phyloP scores from a whole-genome alignment of 2,888 invertebrate genomes.

The Parelbella ahira region DNA sequence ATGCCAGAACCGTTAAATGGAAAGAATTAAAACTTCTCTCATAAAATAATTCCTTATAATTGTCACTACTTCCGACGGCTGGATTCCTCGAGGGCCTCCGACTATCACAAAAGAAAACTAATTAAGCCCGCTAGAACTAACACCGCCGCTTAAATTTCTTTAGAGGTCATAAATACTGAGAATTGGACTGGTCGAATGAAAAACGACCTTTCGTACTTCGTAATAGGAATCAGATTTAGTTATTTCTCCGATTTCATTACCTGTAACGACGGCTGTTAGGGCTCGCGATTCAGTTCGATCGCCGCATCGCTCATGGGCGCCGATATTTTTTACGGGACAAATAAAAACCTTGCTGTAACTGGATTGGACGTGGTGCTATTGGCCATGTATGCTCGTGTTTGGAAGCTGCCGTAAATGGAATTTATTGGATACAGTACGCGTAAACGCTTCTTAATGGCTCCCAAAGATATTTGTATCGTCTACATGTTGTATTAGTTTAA shows the following conservation, averaged over 20 bases:
- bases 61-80: no score
- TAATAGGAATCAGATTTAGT: slow-evolving; percentile 21
- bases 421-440: no score
- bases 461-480: no score
- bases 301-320: slow-evolving; percentile 30
- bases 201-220: background rate
- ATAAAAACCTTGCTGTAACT: slow-evolving; percentile 28
- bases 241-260: slow-evolving; percentile 29
- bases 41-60: slow-evolving; percentile 11
- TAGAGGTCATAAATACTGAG: slow-evolving; percentile 16
- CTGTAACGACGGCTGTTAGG: slow-evolving; percentile 31
- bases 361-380: no score
- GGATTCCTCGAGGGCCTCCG: slow-evolving; percentile 5
- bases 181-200: background rate
- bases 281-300: slow-evolving; percentile 27
- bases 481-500: no score
- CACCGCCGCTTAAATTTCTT: slow-evolving; percentile 19
- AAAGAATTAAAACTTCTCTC: slow-evolving; percentile 11
- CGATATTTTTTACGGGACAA: slow-evolving; percentile 28
- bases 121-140: slow-evolving; percentile 19
- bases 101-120: slow-evolving; percentile 19
- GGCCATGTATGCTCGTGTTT: no score
- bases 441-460: no score
- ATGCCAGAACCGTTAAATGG: no score
- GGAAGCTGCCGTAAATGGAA: no score